Evolutionary conservation across 1,140 invertebrate genomes (phyloP).

Genomic region (Subanguina moxae): DNA sequence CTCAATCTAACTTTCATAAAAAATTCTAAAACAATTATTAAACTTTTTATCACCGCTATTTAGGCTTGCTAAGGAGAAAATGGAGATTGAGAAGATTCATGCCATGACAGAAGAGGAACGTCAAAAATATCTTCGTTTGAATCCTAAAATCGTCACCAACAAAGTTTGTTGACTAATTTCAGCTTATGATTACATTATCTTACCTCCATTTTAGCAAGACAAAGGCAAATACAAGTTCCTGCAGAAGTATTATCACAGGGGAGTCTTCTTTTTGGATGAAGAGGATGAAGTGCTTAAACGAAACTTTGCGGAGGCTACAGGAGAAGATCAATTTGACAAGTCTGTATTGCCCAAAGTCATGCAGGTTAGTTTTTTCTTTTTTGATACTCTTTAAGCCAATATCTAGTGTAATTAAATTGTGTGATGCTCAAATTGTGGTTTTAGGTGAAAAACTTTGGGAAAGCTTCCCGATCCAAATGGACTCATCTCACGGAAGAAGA

Average conservation of each 20-base stretch:
- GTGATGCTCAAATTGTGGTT: no score
- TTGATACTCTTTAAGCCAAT: no score
- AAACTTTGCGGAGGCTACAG: constrained; percentile 90
- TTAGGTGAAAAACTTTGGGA: constrained; percentile 94
- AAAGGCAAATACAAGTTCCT: constrained; percentile 99
- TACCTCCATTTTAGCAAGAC: constrained; percentile 35
- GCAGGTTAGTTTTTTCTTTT: constrained; percentile 79
- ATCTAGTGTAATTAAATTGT: no score
- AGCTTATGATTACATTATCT: background rate
- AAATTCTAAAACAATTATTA: no score
- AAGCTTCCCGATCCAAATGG: constrained; percentile 95
- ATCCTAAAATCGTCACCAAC: constrained; percentile 89
- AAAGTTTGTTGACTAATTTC: constrained; percentile 66
- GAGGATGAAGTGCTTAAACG: constrained; percentile 88
- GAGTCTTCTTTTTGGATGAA: constrained; percentile 92
- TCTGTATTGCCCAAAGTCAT: constrained; percentile 97
- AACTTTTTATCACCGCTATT: background rate
- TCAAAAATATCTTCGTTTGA: constrained; percentile 77
- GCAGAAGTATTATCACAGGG: constrained; percentile 98
- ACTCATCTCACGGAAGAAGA: constrained; percentile 99
- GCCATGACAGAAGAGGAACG: constrained; percentile 95
- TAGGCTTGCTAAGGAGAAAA: constrained; percentile 69
- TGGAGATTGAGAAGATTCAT: constrained; percentile 83
- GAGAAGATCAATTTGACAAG: constrained; percentile 99
- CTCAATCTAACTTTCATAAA: constrained; percentile 9